These are phyloP conservation scores for Lysandra bellargus DNA, from an alignment of 2,888 invertebrate genomes.

Conservation along the genomic window DNA sequence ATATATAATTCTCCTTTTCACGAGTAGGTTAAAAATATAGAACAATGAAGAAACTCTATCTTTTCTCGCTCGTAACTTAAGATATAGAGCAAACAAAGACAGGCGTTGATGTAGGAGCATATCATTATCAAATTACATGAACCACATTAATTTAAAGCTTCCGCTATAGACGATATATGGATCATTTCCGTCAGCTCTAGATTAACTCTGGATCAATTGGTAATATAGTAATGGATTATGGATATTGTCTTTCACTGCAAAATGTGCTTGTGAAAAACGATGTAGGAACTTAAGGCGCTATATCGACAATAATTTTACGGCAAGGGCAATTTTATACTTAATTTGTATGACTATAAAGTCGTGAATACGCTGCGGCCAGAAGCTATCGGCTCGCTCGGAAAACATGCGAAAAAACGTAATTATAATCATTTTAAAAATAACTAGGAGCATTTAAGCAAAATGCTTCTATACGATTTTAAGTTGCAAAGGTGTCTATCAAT, in stretches of 20 bases:
- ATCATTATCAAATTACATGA: conserved; percentile 14
- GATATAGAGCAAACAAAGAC: conserved; percentile 1
- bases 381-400: too few relatives aligned
- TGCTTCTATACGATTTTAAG: too few relatives aligned
- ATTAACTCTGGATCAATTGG: neutral
- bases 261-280: neutral
- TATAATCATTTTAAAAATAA: too few relatives aligned
- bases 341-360: too few relatives aligned
- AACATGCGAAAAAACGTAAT: too few relatives aligned
- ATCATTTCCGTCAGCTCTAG: neutral
- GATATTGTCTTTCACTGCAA: neutral
- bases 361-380: too few relatives aligned
- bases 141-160: neutral
- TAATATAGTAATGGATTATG: neutral
- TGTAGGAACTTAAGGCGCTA: too few relatives aligned
- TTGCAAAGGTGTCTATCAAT: too few relatives aligned
- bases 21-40: neutral
- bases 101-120: conserved; percentile 12
- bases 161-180: neutral
- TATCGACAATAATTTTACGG: too few relatives aligned
- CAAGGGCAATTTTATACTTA: too few relatives aligned
- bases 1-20: neutral
- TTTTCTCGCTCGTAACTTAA: neutral
- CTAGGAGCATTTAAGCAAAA: too few relatives aligned
- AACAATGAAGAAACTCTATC: neutral